These are phyloP conservation scores for Esox masquinongy DNA, from an alignment of 2,797 vertebrate species.

Conservation along the genomic window DNA sequence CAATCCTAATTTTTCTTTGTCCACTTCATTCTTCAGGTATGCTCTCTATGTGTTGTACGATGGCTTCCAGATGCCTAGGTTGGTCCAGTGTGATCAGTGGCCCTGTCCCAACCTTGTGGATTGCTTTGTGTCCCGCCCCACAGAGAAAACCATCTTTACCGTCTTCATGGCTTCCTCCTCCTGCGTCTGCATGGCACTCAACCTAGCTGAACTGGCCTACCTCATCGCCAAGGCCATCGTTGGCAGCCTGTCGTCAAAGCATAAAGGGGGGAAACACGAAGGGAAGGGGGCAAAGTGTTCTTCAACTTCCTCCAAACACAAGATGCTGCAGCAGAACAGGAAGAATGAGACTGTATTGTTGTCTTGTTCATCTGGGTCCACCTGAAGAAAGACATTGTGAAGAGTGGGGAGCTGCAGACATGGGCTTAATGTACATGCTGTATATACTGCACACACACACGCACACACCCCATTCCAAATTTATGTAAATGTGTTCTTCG, in stretches of 20 bases:
- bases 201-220: slow-evolving; percentile 72
- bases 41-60: slow-evolving; percentile 71
- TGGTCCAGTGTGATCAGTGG: slow-evolving; percentile 73
- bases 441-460: neutral
- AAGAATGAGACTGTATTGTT: slow-evolving; percentile 47
- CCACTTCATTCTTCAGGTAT: slow-evolving; percentile 50
- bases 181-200: slow-evolving; percentile 72
- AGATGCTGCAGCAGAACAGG: slow-evolving; percentile 43
- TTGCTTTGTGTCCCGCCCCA: slow-evolving; percentile 76
- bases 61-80: slow-evolving; percentile 70
- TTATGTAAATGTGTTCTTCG: neutral
- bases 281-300: slow-evolving; percentile 16
- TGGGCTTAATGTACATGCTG: neutral
- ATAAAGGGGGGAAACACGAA: slow-evolving; percentile 5
- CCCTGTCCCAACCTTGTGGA: slow-evolving; percentile 77
- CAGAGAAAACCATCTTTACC: slow-evolving; percentile 76
- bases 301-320: slow-evolving; percentile 34
- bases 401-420: neutral
- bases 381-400: slow-evolving; percentile 34
- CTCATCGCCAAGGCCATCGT: slow-evolving; percentile 66
- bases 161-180: slow-evolving; percentile 75
- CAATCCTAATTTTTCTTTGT: too few species aligned
- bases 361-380: slow-evolving; percentile 20
- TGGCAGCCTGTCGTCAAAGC: slow-evolving; percentile 30
- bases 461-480: slow-evolving; percentile 4